Evolutionary conservation across 2,113 vertebrate genomes (phyloP).

Genomic region (Hippocampus zosterae): DNA sequence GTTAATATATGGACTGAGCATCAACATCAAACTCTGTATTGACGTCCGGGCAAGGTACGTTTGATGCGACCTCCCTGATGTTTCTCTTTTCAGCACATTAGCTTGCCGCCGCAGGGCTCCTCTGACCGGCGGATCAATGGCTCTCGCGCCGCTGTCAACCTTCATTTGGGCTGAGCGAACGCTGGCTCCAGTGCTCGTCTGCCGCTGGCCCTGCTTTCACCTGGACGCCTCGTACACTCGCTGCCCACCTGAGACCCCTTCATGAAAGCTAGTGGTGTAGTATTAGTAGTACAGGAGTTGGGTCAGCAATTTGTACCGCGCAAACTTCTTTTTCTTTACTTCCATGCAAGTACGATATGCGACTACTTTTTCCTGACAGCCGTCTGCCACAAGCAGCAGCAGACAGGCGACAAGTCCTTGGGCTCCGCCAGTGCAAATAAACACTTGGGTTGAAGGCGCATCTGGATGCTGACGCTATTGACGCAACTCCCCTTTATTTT

Average conservation of each 20-base stretch:
- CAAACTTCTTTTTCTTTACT: neutral
- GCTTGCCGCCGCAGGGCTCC: constrained; percentile 69
- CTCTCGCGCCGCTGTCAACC: constrained; percentile 73
- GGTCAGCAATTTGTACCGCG: neutral
- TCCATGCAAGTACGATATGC: neutral
- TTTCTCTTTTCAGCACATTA: constrained; percentile 74
- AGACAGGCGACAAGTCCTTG: constrained; percentile 69
- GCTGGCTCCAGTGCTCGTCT: constrained; percentile 66
- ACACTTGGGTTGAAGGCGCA: constrained; percentile 39
- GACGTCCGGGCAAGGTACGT: constrained; percentile 54
- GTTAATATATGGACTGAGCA: constrained; percentile 40
- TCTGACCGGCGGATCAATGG: constrained; percentile 75
- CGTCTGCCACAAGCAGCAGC: constrained; percentile 68
- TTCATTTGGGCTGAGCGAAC: constrained; percentile 71
- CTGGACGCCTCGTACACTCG: constrained; percentile 54
- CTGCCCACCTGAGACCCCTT: constrained; percentile 62
- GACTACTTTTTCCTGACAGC: constrained; percentile 54
- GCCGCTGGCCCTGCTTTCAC: constrained; percentile 69
- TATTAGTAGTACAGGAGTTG: neutral
- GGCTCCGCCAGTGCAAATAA: constrained; percentile 51
- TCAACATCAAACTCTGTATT: constrained; percentile 46
- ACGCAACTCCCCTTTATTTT: constrained; percentile 25
- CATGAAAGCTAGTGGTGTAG: neutral
- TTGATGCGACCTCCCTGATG: constrained; percentile 61
- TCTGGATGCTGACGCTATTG: constrained; percentile 50